A percentile compares a stretch with the other conserved stretches of the same genome.
Conservation (phyloP, 2,888 invertebrate genomes). For the Acronicta alni region DNA sequence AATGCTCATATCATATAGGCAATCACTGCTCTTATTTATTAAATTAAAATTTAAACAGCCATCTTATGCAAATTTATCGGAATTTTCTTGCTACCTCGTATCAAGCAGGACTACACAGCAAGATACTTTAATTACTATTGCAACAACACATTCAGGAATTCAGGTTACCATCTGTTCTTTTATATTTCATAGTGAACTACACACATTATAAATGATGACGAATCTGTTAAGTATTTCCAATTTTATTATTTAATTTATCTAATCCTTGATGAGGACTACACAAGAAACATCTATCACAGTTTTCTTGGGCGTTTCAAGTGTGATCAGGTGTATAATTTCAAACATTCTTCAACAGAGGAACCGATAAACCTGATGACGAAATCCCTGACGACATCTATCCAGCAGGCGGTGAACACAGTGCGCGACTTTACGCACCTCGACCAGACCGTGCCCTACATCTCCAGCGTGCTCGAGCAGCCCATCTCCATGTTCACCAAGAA, state of each 20-base stretch:
- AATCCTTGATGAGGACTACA: too few species aligned
- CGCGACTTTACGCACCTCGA: constrained; percentile 78
- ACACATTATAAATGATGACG: background rate
- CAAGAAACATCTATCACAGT: too few species aligned
- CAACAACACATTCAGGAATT: too few species aligned
- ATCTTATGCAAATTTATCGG: too few species aligned
- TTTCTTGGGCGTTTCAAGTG: background rate
- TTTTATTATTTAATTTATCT: background rate
- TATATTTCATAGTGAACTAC: background rate
- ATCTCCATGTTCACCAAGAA: constrained; percentile 76
- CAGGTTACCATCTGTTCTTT: background rate
- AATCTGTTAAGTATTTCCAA: background rate
- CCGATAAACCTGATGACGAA: constrained; percentile 80
- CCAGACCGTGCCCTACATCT: constrained; percentile 80
- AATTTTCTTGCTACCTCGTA: too few species aligned
- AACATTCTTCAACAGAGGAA: constrained; percentile 69
- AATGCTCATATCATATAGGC: too few species aligned
- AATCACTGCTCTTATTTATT: too few species aligned
- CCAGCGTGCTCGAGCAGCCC: constrained; percentile 81
- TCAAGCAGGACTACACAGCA: too few species aligned
- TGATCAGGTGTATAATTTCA: background rate
- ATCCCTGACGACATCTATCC: constrained; percentile 81
- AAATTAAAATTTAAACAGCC: too few species aligned
- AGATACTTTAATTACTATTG: too few species aligned
- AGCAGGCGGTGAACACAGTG: constrained; percentile 83